Conservation (phyloP, 2,888 invertebrate genomes). For the Desoria tigrina region DNA sequence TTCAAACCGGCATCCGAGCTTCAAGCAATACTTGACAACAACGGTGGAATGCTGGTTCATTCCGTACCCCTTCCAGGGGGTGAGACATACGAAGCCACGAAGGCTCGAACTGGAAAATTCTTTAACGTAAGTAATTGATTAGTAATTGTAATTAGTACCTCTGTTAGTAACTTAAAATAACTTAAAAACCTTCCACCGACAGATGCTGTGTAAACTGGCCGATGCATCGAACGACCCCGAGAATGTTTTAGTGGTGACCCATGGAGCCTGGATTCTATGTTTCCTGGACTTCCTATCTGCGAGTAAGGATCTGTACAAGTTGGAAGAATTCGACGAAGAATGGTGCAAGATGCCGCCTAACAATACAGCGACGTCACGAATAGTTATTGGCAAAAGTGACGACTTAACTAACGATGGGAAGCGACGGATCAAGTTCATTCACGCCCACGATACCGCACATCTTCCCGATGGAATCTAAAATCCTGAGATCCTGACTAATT, state of each 20-base stretch:
- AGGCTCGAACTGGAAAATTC: conserved; percentile 34
- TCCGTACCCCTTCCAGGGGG: conserved; percentile 40
- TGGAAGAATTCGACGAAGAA: conserved; percentile 34
- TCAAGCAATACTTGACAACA: conserved; percentile 21
- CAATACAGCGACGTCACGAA: conserved; percentile 39
- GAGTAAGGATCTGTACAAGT: conserved; percentile 22
- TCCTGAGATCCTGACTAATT: background rate
- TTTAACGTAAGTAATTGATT: conserved; percentile 37
- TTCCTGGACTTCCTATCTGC: conserved; percentile 41
- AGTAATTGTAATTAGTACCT: too few relatives aligned
- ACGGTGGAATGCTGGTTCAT: conserved; percentile 34
- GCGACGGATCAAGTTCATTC: conserved; percentile 27
- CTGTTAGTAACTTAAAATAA: too few relatives aligned
- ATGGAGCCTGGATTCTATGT: conserved; percentile 48
- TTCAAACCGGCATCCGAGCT: conserved; percentile 30
- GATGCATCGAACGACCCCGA: conserved; percentile 29
- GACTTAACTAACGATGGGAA: conserved; percentile 8
- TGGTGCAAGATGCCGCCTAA: conserved; percentile 27
- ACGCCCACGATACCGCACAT: conserved; percentile 37
- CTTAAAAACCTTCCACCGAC: background rate
- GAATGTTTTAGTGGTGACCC: conserved; percentile 48
- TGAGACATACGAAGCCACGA: conserved; percentile 40
- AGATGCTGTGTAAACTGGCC: conserved; percentile 42
- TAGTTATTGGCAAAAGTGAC: conserved; percentile 31
- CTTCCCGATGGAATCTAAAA: conserved; percentile 15